These are phyloP conservation scores for Eubasilissa splendida DNA, from an alignment of 2,888 invertebrate genomes.

Conservation along the genomic window DNA sequence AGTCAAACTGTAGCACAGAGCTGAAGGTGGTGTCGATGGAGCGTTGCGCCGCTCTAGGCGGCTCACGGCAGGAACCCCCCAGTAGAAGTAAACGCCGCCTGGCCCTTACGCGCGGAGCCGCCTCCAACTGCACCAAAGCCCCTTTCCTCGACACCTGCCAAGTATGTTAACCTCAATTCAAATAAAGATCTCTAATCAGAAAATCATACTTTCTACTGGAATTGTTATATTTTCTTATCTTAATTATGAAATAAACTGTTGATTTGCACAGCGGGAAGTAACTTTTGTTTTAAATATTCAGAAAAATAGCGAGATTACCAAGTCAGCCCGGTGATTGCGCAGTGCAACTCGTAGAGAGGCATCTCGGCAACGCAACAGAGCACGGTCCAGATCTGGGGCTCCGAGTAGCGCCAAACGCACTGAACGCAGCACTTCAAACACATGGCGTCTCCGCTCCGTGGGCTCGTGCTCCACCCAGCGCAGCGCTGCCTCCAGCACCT, in stretches of 20 bases:
- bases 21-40: conserved; percentile 88
- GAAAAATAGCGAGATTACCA: conserved; percentile 66
- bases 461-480: conserved; percentile 91
- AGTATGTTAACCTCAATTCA: not conserved
- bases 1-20: conserved; percentile 88
- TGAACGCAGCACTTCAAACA: conserved; percentile 88
- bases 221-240: too few species aligned
- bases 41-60: conserved; percentile 80
- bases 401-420: conserved; percentile 89
- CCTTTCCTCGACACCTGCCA: conserved; percentile 78
- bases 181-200: too few species aligned
- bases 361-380: conserved; percentile 84
- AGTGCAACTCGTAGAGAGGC: conserved; percentile 86
- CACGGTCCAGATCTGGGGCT: conserved; percentile 83
- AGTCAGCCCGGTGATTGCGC: conserved; percentile 84
- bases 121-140: conserved; percentile 82
- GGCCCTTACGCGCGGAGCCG: conserved; percentile 87
- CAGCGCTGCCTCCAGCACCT: conserved; percentile 89
- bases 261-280: too few species aligned
- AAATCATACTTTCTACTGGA: too few species aligned
- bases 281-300: too few species aligned
- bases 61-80: conserved; percentile 90
- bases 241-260: too few species aligned
- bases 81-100: conserved; percentile 91
- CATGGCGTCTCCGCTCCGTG: conserved; percentile 82